phyloP scores from a whole-genome alignment of 2,797 vertebrate species.

The Chiroxiphia lanceolata region DNA sequence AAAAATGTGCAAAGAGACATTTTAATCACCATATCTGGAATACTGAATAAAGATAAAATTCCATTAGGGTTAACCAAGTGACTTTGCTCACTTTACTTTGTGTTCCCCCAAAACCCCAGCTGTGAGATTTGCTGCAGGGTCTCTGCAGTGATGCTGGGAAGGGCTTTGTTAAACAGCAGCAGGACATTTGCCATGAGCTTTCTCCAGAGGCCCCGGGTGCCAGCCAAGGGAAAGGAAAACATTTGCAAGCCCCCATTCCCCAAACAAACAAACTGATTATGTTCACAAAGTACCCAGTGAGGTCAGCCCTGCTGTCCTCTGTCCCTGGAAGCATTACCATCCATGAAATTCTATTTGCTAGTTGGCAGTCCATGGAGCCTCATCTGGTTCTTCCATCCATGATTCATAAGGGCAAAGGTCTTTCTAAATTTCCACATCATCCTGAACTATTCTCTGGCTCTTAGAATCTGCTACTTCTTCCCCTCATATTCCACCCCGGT shows the following conservation, averaged over 20 bases:
- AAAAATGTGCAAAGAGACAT: background rate
- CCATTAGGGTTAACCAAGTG: background rate
- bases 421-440: background rate
- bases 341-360: slow-evolving; percentile 63
- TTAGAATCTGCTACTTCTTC: background rate
- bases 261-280: slow-evolving; percentile 37
- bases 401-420: slow-evolving; percentile 70
- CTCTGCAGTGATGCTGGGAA: background rate
- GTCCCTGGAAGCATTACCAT: slow-evolving; percentile 26
- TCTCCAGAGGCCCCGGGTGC: background rate
- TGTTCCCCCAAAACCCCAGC: rapidly evolving
- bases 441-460: background rate
- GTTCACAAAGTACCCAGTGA: background rate
- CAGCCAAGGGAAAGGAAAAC: background rate
- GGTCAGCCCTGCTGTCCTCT: slow-evolving; percentile 32
- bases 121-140: background rate
- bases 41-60: background rate
- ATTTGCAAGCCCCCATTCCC: background rate
- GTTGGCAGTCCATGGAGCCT: background rate
- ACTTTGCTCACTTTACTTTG: background rate
- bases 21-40: background rate
- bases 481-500: rapidly evolving
- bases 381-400: slow-evolving; percentile 15
- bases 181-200: background rate
- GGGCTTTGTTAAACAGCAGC: background rate